Evolutionary conservation across 2,113 vertebrate species (phyloP).

Genomic region (Fulica atra): DNA sequence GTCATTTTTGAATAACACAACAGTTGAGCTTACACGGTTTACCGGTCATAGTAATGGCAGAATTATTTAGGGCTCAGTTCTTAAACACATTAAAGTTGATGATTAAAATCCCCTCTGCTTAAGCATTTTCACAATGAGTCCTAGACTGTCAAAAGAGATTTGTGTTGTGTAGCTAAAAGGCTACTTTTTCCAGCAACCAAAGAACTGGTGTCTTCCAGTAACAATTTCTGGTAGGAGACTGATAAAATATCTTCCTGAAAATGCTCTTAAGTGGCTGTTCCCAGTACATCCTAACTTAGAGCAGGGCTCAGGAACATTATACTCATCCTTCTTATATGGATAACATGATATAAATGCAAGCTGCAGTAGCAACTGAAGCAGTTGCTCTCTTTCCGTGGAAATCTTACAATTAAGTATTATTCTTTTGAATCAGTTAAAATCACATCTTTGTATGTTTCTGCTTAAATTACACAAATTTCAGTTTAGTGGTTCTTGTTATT

Average conservation of each 20-base stretch:
- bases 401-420: not conserved
- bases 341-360: conserved; percentile 37
- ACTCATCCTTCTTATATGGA: conserved; percentile 18
- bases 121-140: not conserved
- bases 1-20: not conserved
- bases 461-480: conserved; percentile 20
- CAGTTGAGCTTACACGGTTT: not conserved
- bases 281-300: conserved; percentile 30
- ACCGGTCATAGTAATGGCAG: not conserved
- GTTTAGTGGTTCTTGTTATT: not conserved
- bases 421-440: not conserved
- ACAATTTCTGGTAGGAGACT: not conserved
- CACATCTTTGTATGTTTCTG: conserved; percentile 10
- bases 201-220: conserved; percentile 25
- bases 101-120: conserved; percentile 33
- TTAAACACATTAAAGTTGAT: not conserved
- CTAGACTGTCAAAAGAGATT: not conserved
- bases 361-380: conserved; percentile 26
- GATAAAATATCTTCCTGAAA: conserved; percentile 34
- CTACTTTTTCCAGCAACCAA: not conserved
- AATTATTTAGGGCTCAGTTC: not conserved
- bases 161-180: not conserved
- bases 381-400: conserved; percentile 31
- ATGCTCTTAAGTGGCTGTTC: not conserved
- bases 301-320: not conserved